phyloP scores from a whole-genome alignment of 2,888 invertebrate species.

The Gerris lacustris region DNA sequence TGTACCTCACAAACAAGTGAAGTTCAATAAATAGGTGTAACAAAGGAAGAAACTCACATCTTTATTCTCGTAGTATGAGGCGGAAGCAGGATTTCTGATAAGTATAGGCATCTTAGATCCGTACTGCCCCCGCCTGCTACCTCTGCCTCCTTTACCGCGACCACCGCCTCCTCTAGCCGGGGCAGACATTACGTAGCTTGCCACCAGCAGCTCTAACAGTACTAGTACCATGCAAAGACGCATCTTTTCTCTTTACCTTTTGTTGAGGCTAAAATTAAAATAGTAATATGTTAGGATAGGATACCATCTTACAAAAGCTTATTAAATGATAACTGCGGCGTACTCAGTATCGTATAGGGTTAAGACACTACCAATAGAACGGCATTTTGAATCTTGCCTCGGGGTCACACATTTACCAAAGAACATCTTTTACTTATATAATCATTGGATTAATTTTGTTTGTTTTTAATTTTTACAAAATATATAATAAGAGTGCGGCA shows the following conservation, averaged over 20 bases:
- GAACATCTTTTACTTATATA: too few species aligned
- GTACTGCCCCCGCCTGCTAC: constrained; percentile 39
- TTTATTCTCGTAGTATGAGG: constrained; percentile 51
- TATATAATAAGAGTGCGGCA: too few species aligned
- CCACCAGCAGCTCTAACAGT: constrained; percentile 9
- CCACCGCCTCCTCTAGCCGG: constrained; percentile 30
- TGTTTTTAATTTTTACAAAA: too few species aligned
- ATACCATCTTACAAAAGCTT: too few species aligned
- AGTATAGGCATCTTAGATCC: constrained; percentile 44
- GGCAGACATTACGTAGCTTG: constrained; percentile 18
- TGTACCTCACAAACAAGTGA: too few species aligned
- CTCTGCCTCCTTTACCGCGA: constrained; percentile 32
- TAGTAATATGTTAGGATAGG: not conserved
- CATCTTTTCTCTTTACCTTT: not conserved
- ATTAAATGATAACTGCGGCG: too few species aligned
- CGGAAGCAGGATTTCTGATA: constrained; percentile 46
- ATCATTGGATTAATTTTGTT: too few species aligned
- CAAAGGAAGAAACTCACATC: constrained; percentile 42
- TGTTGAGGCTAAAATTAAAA: constrained; percentile 17
- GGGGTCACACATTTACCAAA: too few species aligned
- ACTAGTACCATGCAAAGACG: not conserved
- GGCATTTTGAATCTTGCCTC: too few species aligned
- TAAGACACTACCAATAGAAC: too few species aligned
- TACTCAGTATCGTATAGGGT: too few species aligned
- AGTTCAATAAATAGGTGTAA: too few species aligned